Conservation (phyloP, 2,113 vertebrate genomes). For the Cacatua alba region DNA sequence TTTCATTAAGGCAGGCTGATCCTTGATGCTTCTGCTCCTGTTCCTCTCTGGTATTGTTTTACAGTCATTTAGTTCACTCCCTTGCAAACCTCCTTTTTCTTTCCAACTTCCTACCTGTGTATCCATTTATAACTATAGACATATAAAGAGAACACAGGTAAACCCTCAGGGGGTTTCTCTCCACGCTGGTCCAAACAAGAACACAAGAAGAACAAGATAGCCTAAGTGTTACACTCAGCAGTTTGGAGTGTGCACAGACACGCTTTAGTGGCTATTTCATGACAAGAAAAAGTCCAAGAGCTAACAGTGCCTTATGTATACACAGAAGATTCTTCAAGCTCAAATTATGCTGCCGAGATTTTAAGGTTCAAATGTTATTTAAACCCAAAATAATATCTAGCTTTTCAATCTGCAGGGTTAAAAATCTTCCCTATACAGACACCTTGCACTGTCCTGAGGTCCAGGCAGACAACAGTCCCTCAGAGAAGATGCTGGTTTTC, state of each 20-base stretch:
- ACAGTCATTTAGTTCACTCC: neutral
- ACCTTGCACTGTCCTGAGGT: neutral
- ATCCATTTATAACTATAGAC: neutral
- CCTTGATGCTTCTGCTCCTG: neutral
- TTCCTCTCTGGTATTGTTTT: neutral
- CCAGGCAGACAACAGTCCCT: neutral
- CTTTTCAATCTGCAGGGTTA: neutral
- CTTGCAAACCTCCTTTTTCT: neutral
- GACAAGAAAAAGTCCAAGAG: neutral
- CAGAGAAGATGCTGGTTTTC: neutral
- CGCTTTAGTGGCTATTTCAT: neutral
- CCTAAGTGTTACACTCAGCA: neutral
- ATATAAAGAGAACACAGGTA: neutral
- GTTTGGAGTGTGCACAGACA: neutral
- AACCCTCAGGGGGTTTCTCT: neutral
- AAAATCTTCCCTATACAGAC: neutral
- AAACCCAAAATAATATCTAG: neutral
- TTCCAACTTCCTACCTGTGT: neutral
- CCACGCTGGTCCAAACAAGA: neutral
- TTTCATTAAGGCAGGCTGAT: slow-evolving; percentile 54
- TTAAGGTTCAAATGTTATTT: neutral
- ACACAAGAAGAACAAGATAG: neutral
- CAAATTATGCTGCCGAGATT: neutral
- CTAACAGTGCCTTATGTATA: neutral
- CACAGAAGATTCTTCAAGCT: neutral